Evolutionary conservation across 2,797 vertebrate genomes (phyloP).

Genomic region (Micromesistius poutassou): DNA sequence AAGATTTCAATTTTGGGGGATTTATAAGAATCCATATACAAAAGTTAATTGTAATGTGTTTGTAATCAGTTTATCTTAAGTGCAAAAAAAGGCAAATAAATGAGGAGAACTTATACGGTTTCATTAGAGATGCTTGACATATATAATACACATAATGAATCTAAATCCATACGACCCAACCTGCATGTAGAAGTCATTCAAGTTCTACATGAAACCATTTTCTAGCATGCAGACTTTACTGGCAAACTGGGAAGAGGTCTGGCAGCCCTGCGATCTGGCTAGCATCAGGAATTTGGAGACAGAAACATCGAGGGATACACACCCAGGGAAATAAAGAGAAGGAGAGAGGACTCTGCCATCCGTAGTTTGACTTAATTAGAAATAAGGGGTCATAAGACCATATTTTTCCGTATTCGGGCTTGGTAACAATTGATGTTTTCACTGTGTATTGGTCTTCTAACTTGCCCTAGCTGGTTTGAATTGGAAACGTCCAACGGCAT

Average conservation of each 20-base stretch:
- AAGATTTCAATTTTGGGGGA: neutral
- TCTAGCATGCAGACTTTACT: constrained; percentile 51
- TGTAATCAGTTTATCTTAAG: constrained; percentile 23
- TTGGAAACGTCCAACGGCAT: no score
- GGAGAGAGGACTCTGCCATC: neutral
- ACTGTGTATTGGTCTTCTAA: no score
- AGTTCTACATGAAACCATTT: neutral
- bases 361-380: neutral
- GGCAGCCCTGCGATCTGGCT: constrained; percentile 62
- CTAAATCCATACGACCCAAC: neutral
- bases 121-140: constrained; percentile 23
- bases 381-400: neutral
- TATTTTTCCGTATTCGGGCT: neutral
- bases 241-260: constrained; percentile 62
- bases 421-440: neutral
- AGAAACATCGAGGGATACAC: constrained; percentile 18
- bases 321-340: constrained; percentile 3
- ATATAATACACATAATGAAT: neutral
- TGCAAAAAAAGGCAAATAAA: constrained; percentile 50
- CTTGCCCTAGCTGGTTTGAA: no score
- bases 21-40: neutral
- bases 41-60: constrained; percentile 51
- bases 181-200: neutral
- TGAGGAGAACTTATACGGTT: constrained; percentile 20
- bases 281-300: constrained; percentile 59